Evolutionary conservation across 2,888 invertebrate species (phyloP).

Genomic region (Drosophila nigricruria): DNA sequence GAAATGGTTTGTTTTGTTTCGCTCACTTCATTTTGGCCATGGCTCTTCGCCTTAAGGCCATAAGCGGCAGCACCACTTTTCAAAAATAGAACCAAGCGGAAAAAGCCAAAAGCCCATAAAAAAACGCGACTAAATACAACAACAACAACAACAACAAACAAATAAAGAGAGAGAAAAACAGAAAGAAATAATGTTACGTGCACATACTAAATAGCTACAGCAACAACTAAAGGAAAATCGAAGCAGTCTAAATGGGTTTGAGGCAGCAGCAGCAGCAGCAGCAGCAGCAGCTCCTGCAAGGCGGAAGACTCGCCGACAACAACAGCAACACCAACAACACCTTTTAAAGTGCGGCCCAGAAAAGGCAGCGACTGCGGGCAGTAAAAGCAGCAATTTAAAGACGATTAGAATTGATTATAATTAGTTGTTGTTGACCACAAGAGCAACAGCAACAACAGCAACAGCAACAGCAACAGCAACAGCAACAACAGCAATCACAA

Average conservation of each 20-base stretch:
- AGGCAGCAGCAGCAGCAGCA: slow-evolving; percentile 6
- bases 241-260: slow-evolving; percentile 28
- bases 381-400: slow-evolving; percentile 79
- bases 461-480: not conserved
- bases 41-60: slow-evolving; percentile 55
- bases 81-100: slow-evolving; percentile 77
- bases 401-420: slow-evolving; percentile 84
- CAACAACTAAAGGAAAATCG: slow-evolving; percentile 29
- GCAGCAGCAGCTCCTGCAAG: slow-evolving; percentile 49
- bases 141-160: not conserved
- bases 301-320: slow-evolving; percentile 57
- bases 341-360: slow-evolving; percentile 75
- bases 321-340: slow-evolving; percentile 48
- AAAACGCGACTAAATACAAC: slow-evolving; percentile 48
- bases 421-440: slow-evolving; percentile 68
- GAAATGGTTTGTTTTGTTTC: slow-evolving; percentile 51
- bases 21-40: slow-evolving; percentile 34
- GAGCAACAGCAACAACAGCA: slow-evolving; percentile 29
- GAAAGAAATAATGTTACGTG: slow-evolving; percentile 58
- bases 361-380: slow-evolving; percentile 58
- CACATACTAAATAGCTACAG: slow-evolving; percentile 68
- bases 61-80: slow-evolving; percentile 50
- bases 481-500: not conserved
- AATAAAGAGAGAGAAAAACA: not conserved
- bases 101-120: slow-evolving; percentile 78